Evolutionary conservation across 2,113 vertebrate genomes (phyloP).

Genomic region (Saccopteryx leptura): DNA sequence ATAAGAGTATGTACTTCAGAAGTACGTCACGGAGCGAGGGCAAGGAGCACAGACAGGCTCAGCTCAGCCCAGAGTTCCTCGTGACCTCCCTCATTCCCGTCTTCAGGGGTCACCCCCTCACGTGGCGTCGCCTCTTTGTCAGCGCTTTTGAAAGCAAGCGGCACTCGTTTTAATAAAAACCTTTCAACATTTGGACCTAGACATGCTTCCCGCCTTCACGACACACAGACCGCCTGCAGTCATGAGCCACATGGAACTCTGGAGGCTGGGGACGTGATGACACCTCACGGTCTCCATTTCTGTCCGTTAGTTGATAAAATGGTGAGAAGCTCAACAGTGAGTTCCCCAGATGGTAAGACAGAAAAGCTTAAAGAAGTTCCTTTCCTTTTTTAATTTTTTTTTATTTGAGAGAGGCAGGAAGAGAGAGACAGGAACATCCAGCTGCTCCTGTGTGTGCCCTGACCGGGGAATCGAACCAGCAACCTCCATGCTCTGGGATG

Average conservation of each 20-base stretch:
- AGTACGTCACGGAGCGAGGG: neutral
- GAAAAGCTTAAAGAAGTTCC: neutral
- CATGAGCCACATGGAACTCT: neutral
- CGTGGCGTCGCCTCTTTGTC: neutral
- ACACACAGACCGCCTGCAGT: neutral
- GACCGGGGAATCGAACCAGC: too few species aligned
- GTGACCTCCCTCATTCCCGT: neutral
- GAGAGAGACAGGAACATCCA: too few species aligned
- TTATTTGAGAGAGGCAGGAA: too few species aligned
- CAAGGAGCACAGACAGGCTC: neutral
- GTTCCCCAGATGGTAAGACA: neutral
- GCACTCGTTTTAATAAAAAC: conserved; percentile 44
- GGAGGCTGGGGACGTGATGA: neutral
- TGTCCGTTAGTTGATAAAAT: neutral
- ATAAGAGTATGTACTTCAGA: neutral
- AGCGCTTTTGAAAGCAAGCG: conserved; percentile 59
- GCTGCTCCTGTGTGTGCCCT: too few species aligned
- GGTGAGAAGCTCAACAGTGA: neutral
- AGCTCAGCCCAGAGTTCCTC: neutral
- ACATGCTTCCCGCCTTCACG: neutral
- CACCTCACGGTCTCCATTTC: neutral
- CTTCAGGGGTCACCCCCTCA: neutral
- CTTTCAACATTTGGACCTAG: conserved; percentile 37
- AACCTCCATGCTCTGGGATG: too few species aligned
- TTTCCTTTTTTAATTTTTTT: neutral